Evolutionary conservation across 2,113 vertebrate genomes (phyloP).

Genomic region (Xiphorhynchus elegans): DNA sequence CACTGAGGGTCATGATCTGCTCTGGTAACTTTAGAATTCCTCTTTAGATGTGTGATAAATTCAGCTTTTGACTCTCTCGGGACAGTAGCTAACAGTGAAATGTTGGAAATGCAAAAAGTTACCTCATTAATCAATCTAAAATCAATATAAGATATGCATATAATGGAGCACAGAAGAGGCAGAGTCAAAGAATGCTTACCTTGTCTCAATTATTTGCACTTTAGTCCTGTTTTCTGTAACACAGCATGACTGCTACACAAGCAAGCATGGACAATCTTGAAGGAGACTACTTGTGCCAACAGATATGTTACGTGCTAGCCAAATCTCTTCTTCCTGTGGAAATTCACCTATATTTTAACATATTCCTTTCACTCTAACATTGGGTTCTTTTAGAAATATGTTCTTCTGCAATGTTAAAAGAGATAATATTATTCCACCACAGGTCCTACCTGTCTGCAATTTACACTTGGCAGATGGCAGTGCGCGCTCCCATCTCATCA

Average conservation of each 20-base stretch:
- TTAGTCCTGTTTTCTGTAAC: background rate
- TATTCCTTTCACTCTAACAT: background rate
- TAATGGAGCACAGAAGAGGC: background rate
- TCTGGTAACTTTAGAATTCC: background rate
- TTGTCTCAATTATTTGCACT: background rate
- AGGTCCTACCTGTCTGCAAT: background rate
- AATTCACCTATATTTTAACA: background rate
- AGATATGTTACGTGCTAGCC: background rate
- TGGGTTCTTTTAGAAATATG: background rate
- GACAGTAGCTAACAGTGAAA: background rate
- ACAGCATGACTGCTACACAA: background rate
- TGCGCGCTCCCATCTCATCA: fast-evolving
- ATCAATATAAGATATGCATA: background rate
- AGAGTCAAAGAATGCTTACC: background rate
- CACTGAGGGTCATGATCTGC: fast-evolving
- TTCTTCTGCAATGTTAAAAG: background rate
- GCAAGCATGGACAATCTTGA: background rate
- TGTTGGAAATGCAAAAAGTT: background rate
- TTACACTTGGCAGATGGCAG: background rate
- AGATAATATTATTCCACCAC: background rate
- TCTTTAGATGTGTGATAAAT: background rate
- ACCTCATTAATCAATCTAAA: background rate
- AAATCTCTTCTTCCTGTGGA: background rate
- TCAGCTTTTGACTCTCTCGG: background rate
- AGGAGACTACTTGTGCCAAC: background rate